These are phyloP conservation scores for Microcebus lehilahytsara DNA, from an alignment of 2,113 vertebrate genomes.

Conservation along the genomic window DNA sequence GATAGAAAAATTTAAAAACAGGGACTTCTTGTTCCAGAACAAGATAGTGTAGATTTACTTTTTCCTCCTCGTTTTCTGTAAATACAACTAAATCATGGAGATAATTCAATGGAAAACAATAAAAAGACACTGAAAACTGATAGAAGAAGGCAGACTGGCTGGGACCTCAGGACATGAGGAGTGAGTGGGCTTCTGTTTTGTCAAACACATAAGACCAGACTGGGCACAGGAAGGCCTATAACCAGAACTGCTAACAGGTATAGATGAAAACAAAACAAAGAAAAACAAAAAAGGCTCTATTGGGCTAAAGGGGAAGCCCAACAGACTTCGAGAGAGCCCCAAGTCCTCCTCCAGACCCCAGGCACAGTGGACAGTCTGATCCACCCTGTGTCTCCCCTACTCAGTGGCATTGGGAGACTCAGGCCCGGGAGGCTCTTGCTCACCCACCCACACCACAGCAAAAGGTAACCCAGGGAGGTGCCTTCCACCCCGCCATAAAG, in stretches of 20 bases:
- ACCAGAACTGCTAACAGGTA: background rate
- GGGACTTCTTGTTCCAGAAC: background rate
- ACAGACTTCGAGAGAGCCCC: rapidly evolving
- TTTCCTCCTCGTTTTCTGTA: background rate
- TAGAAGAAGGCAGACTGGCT: background rate
- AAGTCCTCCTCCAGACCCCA: background rate
- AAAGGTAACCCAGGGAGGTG: background rate
- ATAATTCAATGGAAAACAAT: background rate
- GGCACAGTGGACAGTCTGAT: no score
- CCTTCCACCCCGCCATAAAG: background rate
- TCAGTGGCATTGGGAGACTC: background rate
- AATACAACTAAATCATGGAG: background rate
- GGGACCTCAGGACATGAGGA: background rate
- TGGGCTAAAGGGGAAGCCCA: background rate
- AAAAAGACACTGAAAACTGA: background rate
- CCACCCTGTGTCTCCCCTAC: background rate
- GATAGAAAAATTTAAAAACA: background rate
- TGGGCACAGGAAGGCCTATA: background rate
- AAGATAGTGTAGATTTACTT: background rate
- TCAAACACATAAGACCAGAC: background rate
- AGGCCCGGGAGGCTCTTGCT: background rate
- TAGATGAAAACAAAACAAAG: background rate
- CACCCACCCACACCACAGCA: no score
- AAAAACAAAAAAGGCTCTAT: background rate
- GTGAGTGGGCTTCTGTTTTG: background rate